Evolutionary conservation across 92 coral and sea anemone genomes (phyloP).

Genomic region (Zoanthus solanderi): DNA sequence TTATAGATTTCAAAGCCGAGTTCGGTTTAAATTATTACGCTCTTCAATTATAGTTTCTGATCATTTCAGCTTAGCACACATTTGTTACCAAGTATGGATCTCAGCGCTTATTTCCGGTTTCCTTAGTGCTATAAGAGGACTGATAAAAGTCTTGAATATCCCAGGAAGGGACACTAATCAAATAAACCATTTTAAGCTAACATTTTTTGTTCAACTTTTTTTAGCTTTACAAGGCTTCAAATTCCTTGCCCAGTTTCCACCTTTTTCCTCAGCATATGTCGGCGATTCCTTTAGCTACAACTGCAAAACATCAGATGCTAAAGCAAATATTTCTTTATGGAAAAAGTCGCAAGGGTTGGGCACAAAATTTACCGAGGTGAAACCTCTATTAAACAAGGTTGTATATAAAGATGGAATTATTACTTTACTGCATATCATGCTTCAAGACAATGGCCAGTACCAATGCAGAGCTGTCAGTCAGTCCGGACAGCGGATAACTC

Average conservation of each 20-base stretch:
- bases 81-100: too few relatives aligned
- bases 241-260: background rate
- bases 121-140: too few relatives aligned
- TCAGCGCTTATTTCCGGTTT: too few relatives aligned
- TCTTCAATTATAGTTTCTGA: too few relatives aligned
- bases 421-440: background rate
- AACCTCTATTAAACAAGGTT: background rate
- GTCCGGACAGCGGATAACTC: background rate
- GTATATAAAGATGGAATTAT: background rate
- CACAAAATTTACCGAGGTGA: background rate
- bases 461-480: constrained; percentile 29
- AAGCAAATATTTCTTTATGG: constrained; percentile 24
- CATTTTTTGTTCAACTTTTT: background rate
- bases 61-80: too few relatives aligned
- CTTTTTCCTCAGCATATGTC: background rate
- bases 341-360: background rate
- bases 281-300: background rate
- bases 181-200: too few relatives aligned
- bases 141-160: too few relatives aligned
- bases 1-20: too few relatives aligned
- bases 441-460: background rate
- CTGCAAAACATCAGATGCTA: constrained; percentile 13
- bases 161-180: too few relatives aligned
- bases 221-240: background rate
- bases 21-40: too few relatives aligned